These are phyloP conservation scores for Lordiphosa stackelbergi DNA, from an alignment of 1,140 invertebrate species.

Conservation along the genomic window DNA sequence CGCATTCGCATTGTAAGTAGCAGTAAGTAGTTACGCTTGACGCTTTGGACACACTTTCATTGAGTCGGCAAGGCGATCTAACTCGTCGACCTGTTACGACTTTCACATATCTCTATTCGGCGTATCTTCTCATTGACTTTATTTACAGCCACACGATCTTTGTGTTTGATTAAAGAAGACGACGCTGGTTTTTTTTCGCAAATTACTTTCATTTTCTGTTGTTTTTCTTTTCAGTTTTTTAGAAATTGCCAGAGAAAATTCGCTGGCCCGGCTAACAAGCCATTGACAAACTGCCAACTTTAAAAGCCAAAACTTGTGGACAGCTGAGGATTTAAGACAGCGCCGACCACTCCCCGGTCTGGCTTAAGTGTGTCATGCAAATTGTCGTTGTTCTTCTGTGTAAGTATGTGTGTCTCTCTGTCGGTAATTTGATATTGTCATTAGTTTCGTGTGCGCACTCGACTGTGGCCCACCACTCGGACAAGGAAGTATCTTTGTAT, in stretches of 20 bases:
- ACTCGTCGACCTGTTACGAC: slow-evolving; percentile 32
- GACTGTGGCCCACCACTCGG: slow-evolving; percentile 56
- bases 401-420: slow-evolving; percentile 10
- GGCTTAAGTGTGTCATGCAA: slow-evolving; percentile 67
- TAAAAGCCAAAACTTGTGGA: slow-evolving; percentile 49
- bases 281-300: slow-evolving; percentile 52
- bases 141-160: slow-evolving; percentile 48
- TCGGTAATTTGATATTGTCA: slow-evolving; percentile 70
- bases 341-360: slow-evolving; percentile 20
- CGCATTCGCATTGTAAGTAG: neutral
- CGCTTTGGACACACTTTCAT: slow-evolving; percentile 50
- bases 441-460: slow-evolving; percentile 68
- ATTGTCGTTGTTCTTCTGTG: slow-evolving; percentile 34
- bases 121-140: slow-evolving; percentile 31
- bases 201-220: slow-evolving; percentile 69
- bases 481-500: slow-evolving; percentile 67
- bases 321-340: slow-evolving; percentile 46
- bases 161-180: slow-evolving; percentile 55
- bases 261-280: slow-evolving; percentile 48
- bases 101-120: slow-evolving; percentile 41
- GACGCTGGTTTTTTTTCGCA: slow-evolving; percentile 46
- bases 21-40: neutral
- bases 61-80: slow-evolving; percentile 27
- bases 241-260: slow-evolving; percentile 62
- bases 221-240: slow-evolving; percentile 37